phyloP scores from a whole-genome alignment of 2,888 invertebrate genomes.

The Amphipoea oculea region DNA sequence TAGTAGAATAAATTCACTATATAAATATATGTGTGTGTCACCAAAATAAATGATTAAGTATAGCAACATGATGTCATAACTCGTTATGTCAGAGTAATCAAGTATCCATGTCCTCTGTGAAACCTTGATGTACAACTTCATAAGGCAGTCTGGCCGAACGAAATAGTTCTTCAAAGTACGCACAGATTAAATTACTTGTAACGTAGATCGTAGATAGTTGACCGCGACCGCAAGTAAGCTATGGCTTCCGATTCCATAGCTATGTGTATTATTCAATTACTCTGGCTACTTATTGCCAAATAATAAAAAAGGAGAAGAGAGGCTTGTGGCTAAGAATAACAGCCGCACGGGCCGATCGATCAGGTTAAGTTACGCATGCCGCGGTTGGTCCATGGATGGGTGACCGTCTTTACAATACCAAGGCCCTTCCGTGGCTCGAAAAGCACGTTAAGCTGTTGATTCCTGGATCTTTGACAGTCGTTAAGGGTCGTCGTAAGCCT shows the following conservation, averaged over 20 bases:
- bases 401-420: neutral
- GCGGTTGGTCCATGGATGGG: neutral
- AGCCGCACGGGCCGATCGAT: neutral
- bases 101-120: constrained; percentile 30
- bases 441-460: too few relatives aligned
- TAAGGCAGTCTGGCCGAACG: neutral
- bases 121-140: constrained; percentile 37
- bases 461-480: too few relatives aligned
- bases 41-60: constrained; percentile 4
- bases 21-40: neutral
- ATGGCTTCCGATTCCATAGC: constrained; percentile 32
- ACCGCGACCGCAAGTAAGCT: constrained; percentile 39
- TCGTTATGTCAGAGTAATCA: constrained; percentile 36
- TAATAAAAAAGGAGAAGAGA: neutral
- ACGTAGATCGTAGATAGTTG: constrained; percentile 3
- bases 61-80: constrained; percentile 45
- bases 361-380: neutral
- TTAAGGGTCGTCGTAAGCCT: too few relatives aligned
- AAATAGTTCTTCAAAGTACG: constrained; percentile 31
- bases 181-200: constrained; percentile 48
- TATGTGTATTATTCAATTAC: constrained; percentile 6
- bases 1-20: neutral
- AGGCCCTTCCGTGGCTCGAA: neutral
- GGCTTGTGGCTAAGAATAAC: too few relatives aligned
- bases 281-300: constrained; percentile 7